Percentiles rank a stretch among this genome's conserved stretches.
Evolutionary conservation across 2,888 invertebrate genomes (phyloP).

Genomic region (Poecilus cupreus): DNA sequence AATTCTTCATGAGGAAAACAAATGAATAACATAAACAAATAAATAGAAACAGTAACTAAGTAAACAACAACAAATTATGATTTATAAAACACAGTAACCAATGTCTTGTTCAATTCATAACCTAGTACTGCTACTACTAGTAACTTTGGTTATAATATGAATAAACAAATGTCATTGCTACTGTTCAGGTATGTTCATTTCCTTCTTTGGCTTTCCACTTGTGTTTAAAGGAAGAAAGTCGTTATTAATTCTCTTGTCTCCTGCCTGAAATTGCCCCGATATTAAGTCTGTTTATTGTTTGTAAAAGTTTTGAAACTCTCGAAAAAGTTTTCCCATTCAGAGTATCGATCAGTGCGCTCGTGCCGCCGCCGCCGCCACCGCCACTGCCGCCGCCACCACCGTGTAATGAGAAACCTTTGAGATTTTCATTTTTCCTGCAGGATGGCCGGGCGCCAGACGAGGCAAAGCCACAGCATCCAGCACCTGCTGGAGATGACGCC

Average conservation of each 20-base stretch:
- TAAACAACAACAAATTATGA: too few species aligned
- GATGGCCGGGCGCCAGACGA: slow-evolving; percentile 73
- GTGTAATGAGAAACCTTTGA: slow-evolving; percentile 15
- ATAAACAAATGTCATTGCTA: not conserved
- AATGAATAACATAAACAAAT: too few species aligned
- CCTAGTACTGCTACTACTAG: too few species aligned
- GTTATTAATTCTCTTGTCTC: slow-evolving; percentile 52
- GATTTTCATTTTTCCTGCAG: slow-evolving; percentile 21
- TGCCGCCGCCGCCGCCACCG: not conserved
- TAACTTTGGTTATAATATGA: too few species aligned
- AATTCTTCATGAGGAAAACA: too few species aligned
- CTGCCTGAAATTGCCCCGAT: slow-evolving; percentile 39
- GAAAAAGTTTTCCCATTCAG: slow-evolving; percentile 66
- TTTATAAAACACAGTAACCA: too few species aligned
- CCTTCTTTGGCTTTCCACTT: not conserved
- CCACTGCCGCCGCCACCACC: not conserved
- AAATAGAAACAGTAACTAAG: too few species aligned
- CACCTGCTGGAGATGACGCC: slow-evolving; percentile 74
- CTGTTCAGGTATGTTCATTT: not conserved
- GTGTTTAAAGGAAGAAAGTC: slow-evolving; percentile 11
- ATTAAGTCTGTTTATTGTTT: slow-evolving; percentile 67
- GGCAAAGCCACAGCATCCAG: slow-evolving; percentile 75
- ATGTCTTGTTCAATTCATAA: too few species aligned
- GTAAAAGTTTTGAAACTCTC: slow-evolving; percentile 70
- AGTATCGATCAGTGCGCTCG: slow-evolving; percentile 36